Percentiles rank a stretch among this genome's conserved stretches.
These are phyloP conservation scores for Probosciger aterrimus DNA, from an alignment of 2,113 vertebrate genomes.

Conservation along the genomic window DNA sequence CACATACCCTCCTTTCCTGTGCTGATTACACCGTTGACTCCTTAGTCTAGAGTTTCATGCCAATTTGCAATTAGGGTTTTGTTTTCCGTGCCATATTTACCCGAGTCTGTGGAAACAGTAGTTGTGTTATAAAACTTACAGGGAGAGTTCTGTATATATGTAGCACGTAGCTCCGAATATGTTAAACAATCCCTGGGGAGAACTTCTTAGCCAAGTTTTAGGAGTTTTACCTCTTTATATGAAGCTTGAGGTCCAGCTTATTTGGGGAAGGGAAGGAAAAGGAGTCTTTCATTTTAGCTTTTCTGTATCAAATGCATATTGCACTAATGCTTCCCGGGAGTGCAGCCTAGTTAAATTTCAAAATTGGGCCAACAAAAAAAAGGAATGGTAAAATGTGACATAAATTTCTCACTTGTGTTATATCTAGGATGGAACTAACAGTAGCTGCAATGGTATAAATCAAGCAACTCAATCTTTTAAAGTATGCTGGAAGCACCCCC, in stretches of 20 bases:
- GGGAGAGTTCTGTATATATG: slow-evolving; percentile 10
- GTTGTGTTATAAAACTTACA: slow-evolving; percentile 27
- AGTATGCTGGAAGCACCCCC: not conserved
- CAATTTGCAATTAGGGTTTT: slow-evolving; percentile 24
- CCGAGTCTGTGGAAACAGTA: slow-evolving; percentile 27
- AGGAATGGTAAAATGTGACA: not conserved
- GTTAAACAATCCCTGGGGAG: slow-evolving; percentile 11
- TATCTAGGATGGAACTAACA: not conserved
- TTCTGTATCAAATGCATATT: not conserved
- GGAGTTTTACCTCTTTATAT: not conserved
- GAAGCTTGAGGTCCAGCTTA: not conserved
- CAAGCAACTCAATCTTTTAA: not conserved
- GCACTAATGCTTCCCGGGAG: not conserved
- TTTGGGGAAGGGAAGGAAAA: not conserved
- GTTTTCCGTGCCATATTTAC: slow-evolving; percentile 37
- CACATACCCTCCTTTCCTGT: slow-evolving; percentile 21
- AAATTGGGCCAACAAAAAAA: not conserved
- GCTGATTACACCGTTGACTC: slow-evolving; percentile 29
- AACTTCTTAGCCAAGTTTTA: slow-evolving; percentile 24
- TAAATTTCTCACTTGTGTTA: not conserved
- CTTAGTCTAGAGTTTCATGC: not conserved
- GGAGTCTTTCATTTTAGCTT: slow-evolving; percentile 15
- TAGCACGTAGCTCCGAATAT: not conserved
- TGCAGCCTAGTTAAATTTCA: slow-evolving; percentile 15
- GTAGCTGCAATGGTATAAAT: not conserved